These are phyloP conservation scores for Capitulum mitella DNA, from an alignment of 2,888 invertebrate genomes.

Conservation along the genomic window DNA sequence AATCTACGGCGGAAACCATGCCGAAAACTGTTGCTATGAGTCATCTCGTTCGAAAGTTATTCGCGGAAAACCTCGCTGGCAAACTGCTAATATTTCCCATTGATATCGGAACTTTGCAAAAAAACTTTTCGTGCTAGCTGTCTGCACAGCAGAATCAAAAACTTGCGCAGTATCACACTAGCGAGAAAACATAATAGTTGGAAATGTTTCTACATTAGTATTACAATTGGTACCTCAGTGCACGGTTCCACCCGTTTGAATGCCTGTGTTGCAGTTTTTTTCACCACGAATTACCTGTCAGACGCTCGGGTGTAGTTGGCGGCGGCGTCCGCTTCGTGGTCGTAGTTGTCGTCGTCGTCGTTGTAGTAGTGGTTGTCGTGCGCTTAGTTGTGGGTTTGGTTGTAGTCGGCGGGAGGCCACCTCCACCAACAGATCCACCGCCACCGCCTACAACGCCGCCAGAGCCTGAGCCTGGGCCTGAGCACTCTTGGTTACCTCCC, in stretches of 20 bases:
- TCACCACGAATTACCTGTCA: background rate
- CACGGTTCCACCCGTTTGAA: too few species aligned
- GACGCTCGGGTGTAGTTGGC: background rate
- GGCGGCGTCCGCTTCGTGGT: background rate
- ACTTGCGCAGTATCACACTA: too few species aligned
- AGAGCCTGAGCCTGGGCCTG: background rate
- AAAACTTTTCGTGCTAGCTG: too few species aligned
- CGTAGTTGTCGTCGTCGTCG: background rate
- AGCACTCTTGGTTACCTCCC: background rate
- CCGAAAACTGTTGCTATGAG: too few species aligned
- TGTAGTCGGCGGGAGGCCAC: background rate
- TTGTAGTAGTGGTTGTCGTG: background rate
- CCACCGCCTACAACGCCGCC: background rate
- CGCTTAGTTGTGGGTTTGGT: background rate
- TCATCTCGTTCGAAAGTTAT: too few species aligned
- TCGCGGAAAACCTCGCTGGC: too few species aligned
- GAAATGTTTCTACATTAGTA: background rate
- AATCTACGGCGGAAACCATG: too few species aligned
- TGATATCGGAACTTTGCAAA: too few species aligned
- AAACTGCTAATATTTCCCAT: too few species aligned
- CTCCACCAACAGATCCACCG: background rate
- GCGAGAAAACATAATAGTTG: background rate
- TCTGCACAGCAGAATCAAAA: too few species aligned
- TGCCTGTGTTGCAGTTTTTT: background rate
- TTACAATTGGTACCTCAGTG: too few species aligned